Percentiles rank a stretch among this genome's conserved stretches.
Conservation (phyloP, 1,140 invertebrate genomes). For the Acyrthosiphon pisum region DNA sequence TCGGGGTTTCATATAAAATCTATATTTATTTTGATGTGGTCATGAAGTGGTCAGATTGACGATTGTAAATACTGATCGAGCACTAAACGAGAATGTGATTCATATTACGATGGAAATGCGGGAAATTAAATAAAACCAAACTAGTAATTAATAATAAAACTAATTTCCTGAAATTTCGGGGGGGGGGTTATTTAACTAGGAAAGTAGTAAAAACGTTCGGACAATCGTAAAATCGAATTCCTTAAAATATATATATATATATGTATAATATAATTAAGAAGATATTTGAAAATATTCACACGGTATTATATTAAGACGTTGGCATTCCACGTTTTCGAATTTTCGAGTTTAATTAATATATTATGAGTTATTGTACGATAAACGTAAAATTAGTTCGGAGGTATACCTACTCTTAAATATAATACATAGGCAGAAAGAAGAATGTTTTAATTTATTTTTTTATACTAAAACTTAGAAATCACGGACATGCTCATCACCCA, state of each 20-base stretch:
- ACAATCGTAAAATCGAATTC: background rate
- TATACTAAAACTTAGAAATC: background rate
- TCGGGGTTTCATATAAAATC: too few species aligned
- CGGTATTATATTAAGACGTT: background rate
- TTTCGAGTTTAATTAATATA: background rate
- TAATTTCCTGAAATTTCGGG: too few species aligned
- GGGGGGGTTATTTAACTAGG: too few species aligned
- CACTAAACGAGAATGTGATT: too few species aligned
- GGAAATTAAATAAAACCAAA: too few species aligned
- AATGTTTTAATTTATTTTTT: background rate
- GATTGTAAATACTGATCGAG: too few species aligned
- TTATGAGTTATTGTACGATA: background rate
- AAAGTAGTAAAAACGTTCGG: background rate
- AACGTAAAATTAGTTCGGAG: background rate
- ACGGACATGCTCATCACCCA: background rate
- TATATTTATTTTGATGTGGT: too few species aligned
- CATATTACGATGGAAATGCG: too few species aligned
- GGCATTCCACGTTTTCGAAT: background rate
- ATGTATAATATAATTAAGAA: background rate
- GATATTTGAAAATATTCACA: background rate
- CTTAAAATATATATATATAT: background rate
- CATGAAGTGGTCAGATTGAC: too few species aligned
- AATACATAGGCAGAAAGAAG: background rate
- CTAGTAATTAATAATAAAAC: too few species aligned
- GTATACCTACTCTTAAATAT: background rate